Base-by-base conservation (phyloP, 2,113 vertebrate species). In the Syrrhaptes paradoxus region DNA sequence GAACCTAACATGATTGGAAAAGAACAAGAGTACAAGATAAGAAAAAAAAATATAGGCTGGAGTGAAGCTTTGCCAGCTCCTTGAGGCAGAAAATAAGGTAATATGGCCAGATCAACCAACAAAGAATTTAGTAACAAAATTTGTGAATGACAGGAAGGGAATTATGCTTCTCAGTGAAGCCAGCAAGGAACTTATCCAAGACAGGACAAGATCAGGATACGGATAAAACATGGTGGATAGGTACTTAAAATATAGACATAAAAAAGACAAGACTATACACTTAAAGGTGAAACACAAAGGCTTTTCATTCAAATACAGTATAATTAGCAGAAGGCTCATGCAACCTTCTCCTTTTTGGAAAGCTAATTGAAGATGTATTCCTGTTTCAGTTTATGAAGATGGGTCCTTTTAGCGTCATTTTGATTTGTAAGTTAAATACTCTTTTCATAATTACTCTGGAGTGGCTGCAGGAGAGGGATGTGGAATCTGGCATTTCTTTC, bases 341-440 rank as follows among this genome's bases (percentile, higher is more conserved):
- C 28, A 82, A 31, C 4, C 8, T 88, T 71, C 58, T 77, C 9
- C 19, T 79, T 70, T 72, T 72, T 86, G 72, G 78, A 89, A 81
- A 70, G 48, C 26, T 51, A 59, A 55, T 14, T 36, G 83, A 86
- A 88, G 86, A 74, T 80, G 52, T 74, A 71, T 75, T 90, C 34
- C 43, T 72, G 10, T 74, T 85, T 75, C 9, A 0, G 70, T 87
- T 75, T 57, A 10, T 25, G 54, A 71, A 36, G 49, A 49, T 52
- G 17, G 66, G 29, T 61, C 41, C 41, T 80, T 63, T 41, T 77
- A 43, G n/a, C 1, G 1, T 63, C 29, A 81, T 70, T 88, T 88
- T 85, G 52, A 88, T 88, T 85, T 85, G 41, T 72, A 85, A 85
- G n/a, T 76, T 76, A 93, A 72, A 88, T 71, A 72, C n/a, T 76